Base-by-base conservation (phyloP, 1,140 invertebrate species). In the Batillaria attramentaria region DNA sequence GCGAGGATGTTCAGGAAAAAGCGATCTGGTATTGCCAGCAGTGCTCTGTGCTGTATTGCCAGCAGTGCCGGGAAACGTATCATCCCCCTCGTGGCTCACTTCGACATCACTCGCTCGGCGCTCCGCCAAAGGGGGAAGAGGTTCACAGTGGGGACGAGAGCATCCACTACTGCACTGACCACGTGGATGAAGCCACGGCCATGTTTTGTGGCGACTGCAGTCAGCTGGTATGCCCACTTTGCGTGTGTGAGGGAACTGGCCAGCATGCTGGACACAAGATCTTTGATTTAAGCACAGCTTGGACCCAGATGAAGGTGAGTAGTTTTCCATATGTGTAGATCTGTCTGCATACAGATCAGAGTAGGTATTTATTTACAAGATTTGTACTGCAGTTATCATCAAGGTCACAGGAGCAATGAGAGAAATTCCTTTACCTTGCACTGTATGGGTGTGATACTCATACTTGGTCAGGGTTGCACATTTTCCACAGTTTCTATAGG, bases 1-100 rank as follows among this genome's bases (percentile, higher is more conserved):
- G 97, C 91, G 93, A 77, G 43, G 43, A 74, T 3, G 43, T 43
- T 24, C 68, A 78, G 6, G 33, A 77, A 43, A 94, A 95, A 54
- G 97, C 97, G 0, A 94, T 95, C 33, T 95, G 97, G 54, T 94
- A 96, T 84, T 99, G 97, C 90, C 96, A 98, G 87, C 97, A 98
- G 91, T 99, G 97, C 92, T 95, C 97, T 88, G 96, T 98, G 62
- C 93, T 96, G 60, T 98, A 98, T 89, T 99, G 97, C 91, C 95
- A 96, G 78, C 91, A 93, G 50, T 99, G 97, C 88, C 93, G 96
- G 2, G 96, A 97, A 82, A 94, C 77, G 20, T 88, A 82, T 74
- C 88, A 88, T 79, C 87, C 88, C 16, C 82, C 77, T 5, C 62
- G 85, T 16, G 87, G 88, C 37, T 76, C 86, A 13, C 78, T 89